Percentiles rank a stretch among this genome's conserved stretches.
These are phyloP conservation scores for Marisa cornuarietis DNA, from an alignment of 1,140 invertebrate genomes.

Conservation along the genomic window DNA sequence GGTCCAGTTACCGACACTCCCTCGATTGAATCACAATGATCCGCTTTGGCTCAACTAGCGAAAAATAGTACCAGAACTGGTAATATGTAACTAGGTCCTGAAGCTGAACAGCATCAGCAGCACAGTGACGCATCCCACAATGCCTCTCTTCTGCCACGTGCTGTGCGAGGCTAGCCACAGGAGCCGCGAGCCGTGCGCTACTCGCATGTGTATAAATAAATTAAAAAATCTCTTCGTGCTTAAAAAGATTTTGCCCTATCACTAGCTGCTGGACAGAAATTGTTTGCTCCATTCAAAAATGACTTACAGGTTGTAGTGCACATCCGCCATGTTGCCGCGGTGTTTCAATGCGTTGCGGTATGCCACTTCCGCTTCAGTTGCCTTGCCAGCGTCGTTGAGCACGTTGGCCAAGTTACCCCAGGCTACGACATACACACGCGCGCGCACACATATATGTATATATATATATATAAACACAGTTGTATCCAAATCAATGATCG, in stretches of 20 bases:
- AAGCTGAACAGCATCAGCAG: conserved; percentile 77
- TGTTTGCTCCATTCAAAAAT: background rate
- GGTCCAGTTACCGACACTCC: too few relatives aligned
- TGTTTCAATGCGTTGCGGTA: conserved; percentile 93
- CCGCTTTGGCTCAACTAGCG: too few relatives aligned
- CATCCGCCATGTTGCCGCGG: conserved; percentile 95
- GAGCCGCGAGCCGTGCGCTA: conserved; percentile 70
- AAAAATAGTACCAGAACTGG: conserved; percentile 77
- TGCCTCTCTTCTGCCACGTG: conserved; percentile 24
- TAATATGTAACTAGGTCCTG: conserved; percentile 82
- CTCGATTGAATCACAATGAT: too few relatives aligned
- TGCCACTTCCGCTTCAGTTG: conserved; percentile 92
- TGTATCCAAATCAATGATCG: background rate
- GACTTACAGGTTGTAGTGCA: conserved; percentile 98
- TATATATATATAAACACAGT: background rate
- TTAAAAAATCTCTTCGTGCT: background rate
- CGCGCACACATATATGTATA: background rate
- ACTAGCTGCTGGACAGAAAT: background rate
- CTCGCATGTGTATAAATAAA: conserved; percentile 65
- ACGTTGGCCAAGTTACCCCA: conserved; percentile 70
- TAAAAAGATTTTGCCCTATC: background rate
- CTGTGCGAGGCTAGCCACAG: background rate
- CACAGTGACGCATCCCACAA: conserved; percentile 63
- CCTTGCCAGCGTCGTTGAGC: conserved; percentile 76
- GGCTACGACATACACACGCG: conserved; percentile 70